These are phyloP conservation scores for Habropoda laboriosa DNA, from an alignment of 1,140 invertebrate genomes.

Conservation along the genomic window DNA sequence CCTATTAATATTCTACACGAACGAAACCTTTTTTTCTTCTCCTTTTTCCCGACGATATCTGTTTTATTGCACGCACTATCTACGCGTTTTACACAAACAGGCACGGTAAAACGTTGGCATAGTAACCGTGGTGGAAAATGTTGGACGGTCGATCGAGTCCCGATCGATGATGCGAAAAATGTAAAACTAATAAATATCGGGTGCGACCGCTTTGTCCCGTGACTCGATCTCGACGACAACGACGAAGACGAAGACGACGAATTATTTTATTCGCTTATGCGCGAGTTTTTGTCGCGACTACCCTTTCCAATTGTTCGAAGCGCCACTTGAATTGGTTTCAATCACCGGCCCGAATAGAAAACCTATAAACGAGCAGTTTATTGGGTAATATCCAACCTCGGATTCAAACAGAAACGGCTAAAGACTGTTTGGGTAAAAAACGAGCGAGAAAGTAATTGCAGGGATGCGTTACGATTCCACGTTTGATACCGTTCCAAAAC, in stretches of 20 bases:
- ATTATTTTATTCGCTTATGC: not conserved
- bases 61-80: not conserved
- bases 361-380: constrained; percentile 10
- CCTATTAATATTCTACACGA: accelerated
- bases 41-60: too few relatives aligned
- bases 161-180: not conserved
- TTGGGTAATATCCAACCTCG: not conserved
- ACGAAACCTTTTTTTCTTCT: not conserved
- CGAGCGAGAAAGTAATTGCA: not conserved
- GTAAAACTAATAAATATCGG: not conserved
- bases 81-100: not conserved
- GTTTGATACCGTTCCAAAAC: too few relatives aligned
- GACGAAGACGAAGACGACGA: too few relatives aligned
- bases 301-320: not conserved
- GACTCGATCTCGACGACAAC: not conserved
- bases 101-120: not conserved
- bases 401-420: not conserved
- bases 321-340: constrained; percentile 6
- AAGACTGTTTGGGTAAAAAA: not conserved
- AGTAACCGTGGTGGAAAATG: not conserved
- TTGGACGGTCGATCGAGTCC: not conserved
- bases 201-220: too few relatives aligned
- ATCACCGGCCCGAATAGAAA: not conserved
- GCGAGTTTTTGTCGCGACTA: not conserved
- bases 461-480: too few relatives aligned